Percentiles rank a stretch among this genome's conserved stretches.
Conservation (phyloP, 2,888 invertebrate species). For the Leucophora obtusa region DNA sequence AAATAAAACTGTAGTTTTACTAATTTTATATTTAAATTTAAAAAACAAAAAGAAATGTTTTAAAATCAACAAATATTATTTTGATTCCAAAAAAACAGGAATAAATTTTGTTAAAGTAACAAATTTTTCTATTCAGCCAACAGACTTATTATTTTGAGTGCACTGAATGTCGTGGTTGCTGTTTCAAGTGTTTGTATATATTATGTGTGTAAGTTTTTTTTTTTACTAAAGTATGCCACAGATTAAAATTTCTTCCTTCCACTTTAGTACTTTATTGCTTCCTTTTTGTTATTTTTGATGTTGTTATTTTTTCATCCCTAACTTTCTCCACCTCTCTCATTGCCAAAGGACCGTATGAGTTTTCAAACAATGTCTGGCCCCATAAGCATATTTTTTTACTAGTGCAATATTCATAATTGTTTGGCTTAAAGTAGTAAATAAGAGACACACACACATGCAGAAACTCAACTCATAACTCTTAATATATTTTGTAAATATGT, state of each 20-base stretch:
- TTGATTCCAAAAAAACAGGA: too few relatives aligned
- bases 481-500: constrained; percentile 11
- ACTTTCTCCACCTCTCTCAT: neutral
- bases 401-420: constrained; percentile 21
- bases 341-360: neutral
- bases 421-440: constrained; percentile 10
- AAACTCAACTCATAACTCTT: neutral
- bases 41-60: too few relatives aligned
- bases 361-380: constrained; percentile 33
- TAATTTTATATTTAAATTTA: too few relatives aligned
- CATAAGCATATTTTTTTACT: constrained; percentile 24
- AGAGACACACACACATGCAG: neutral
- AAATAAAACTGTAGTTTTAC: too few relatives aligned
- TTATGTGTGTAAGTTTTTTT: neutral
- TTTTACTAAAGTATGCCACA: constrained; percentile 28
- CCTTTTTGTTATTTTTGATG: neutral
- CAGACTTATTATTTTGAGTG: too few relatives aligned
- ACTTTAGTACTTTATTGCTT: constrained; percentile 4
- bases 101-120: too few relatives aligned
- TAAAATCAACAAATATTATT: too few relatives aligned
- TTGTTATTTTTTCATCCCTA: neutral
- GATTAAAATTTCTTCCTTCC: constrained; percentile 28
- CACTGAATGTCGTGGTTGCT: neutral
- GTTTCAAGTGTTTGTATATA: neutral
- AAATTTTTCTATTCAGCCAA: too few relatives aligned